A percentile compares a stretch with the other conserved stretches of the same genome.
Evolutionary conservation across 2,113 vertebrate genomes (phyloP).

Genomic region (Podarcis raffonei): DNA sequence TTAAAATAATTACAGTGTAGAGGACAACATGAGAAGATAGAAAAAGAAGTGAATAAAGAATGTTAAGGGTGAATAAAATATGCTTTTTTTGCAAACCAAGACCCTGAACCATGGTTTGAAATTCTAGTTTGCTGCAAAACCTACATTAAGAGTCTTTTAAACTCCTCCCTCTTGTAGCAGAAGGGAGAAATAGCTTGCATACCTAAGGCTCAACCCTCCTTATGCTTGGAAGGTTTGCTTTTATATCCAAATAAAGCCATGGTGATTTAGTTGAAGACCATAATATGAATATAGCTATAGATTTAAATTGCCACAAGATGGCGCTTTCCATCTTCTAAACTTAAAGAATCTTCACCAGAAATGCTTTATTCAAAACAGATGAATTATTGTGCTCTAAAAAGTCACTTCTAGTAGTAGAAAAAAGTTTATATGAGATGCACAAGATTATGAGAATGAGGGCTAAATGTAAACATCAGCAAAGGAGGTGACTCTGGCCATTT

Average conservation of each 20-base stretch:
- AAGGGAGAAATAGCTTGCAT: background rate
- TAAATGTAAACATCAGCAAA: background rate
- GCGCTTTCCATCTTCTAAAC: conserved; percentile 72
- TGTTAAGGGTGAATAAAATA: too few species aligned
- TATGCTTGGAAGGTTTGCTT: background rate
- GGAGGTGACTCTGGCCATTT: background rate
- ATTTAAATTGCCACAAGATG: conserved; percentile 76
- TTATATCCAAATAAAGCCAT: background rate
- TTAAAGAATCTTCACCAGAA: conserved; percentile 4
- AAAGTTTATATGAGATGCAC: background rate
- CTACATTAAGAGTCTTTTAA: background rate
- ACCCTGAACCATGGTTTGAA: background rate
- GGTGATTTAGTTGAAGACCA: background rate
- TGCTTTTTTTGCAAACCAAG: too few species aligned
- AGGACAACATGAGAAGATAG: too few species aligned
- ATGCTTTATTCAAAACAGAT: background rate
- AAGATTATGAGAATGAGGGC: background rate
- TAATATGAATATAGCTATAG: background rate
- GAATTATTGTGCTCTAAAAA: background rate
- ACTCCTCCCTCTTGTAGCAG: background rate
- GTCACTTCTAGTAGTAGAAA: background rate
- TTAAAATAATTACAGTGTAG: too few species aligned
- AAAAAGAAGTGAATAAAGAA: too few species aligned
- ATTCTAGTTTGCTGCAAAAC: background rate
- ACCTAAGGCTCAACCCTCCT: background rate